Conservation (phyloP, 1,140 invertebrate species). For the Heterodera schachtii region DNA sequence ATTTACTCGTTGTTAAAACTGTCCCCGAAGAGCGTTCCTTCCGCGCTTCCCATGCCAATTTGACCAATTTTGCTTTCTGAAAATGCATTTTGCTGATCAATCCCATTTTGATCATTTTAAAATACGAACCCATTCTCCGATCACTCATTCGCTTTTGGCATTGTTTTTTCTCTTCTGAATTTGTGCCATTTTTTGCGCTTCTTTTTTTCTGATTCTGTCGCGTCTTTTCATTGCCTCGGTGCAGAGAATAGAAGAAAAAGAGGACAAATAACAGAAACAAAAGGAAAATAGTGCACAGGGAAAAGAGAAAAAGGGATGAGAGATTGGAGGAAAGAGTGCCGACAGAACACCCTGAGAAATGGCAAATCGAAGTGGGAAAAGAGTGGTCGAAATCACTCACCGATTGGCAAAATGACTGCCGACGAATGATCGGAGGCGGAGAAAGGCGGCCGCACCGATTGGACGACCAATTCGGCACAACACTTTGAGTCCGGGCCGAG, state of each 20-base stretch:
- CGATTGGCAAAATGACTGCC: slow-evolving; percentile 14
- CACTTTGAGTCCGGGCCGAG: background rate
- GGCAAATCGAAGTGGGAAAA: background rate
- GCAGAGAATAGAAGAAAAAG: background rate
- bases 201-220: background rate
- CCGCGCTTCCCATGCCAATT: background rate
- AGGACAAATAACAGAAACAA: background rate
- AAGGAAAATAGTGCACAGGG: background rate
- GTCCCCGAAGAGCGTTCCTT: background rate
- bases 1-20: background rate
- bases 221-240: background rate
- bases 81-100: background rate
- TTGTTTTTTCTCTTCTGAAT: background rate
- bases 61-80: background rate
- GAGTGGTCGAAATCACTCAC: background rate
- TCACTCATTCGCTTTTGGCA: background rate
- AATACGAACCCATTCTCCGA: background rate
- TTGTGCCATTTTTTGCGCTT: background rate
- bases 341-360: background rate
- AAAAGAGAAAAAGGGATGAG: background rate
- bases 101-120: background rate
- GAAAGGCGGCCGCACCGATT: slow-evolving; percentile 46
- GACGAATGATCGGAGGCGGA: slow-evolving; percentile 31
- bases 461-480: slow-evolving; percentile 35
- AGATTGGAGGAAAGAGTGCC: background rate